phyloP scores from a whole-genome alignment of 2,797 vertebrate species.

The Pteropus rufus region DNA sequence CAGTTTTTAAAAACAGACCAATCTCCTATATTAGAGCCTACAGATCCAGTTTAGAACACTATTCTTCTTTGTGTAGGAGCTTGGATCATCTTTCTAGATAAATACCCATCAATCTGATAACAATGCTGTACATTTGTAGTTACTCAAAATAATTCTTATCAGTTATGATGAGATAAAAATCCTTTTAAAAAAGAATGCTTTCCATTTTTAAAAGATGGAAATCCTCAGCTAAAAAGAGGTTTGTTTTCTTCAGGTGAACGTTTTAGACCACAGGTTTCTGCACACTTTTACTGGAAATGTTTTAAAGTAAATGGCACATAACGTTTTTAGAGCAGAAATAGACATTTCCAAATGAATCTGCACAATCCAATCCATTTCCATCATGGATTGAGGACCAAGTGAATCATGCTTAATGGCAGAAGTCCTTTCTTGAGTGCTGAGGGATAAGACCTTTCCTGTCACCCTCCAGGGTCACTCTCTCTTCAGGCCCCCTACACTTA shows the following conservation, averaged over 20 bases:
- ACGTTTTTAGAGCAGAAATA: background rate
- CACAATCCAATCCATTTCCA: background rate
- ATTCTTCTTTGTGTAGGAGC: background rate
- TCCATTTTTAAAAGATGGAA: background rate
- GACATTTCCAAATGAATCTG: background rate
- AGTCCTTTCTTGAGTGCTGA: background rate
- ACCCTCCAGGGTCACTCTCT: background rate
- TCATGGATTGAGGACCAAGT: background rate
- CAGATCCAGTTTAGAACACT: background rate
- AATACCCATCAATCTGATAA: background rate
- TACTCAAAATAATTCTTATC: background rate
- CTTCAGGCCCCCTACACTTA: background rate
- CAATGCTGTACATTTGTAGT: background rate
- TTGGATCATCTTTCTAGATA: background rate
- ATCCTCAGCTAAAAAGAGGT: background rate
- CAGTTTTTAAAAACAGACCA: background rate
- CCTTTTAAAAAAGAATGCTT: background rate
- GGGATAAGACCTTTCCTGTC: background rate
- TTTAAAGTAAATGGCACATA: background rate
- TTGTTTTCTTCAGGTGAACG: background rate
- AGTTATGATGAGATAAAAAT: background rate
- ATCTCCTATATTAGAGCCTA: background rate
- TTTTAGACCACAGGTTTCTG: background rate
- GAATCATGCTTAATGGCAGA: fast-evolving
- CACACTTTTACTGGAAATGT: background rate